Evolutionary conservation across 2,113 vertebrate species (phyloP), one percentile per base, ranked within the genome.

Genomic region (Phrynocephalus versicolor): DNA sequence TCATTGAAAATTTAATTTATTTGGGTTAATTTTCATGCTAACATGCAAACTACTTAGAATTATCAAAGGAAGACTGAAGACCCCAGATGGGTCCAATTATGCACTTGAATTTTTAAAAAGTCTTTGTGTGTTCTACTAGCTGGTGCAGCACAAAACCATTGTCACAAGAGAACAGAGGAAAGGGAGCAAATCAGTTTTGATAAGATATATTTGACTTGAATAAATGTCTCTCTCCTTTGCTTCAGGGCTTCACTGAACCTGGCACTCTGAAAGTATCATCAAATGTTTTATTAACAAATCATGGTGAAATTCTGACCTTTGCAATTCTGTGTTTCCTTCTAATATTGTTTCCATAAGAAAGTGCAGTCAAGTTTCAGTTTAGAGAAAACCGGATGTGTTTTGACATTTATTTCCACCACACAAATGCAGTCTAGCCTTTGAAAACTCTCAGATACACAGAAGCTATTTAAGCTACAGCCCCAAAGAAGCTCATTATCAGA

Each of bases 201-300:
- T 23, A 45, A 70, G 83, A 57, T 58, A n/a, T 77, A 78, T 85
- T 70, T 85, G 45, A 85, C 83, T 85, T 69, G 45, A 85, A 33
- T 33, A 85, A 77, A 78, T 69, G 35, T 58, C 64, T 70, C 35
- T 27, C 6, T 70, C 25, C 41, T 84, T 77, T 84, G 74, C 45
- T 62, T 69, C 51, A n/a, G 65, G 71, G 13, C n/a, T 57, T 69
- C 64, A 64, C 37, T 80, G 14, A 51, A 62, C 69, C 13, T 64
- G 69, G 21, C 64, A 57, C 69, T 80, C 15, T 77, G 64, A 71
- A 67, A 55, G 79, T 51, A 67, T 72, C 58, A 78, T 72, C 77
- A 35, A 80, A 73, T 14, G n/a, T 35, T 72, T 85, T 65, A 85
- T 85, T 85, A 71, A n/a, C 41, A 30, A 79, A 85, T 60, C 65